A percentile compares a stretch with the other conserved stretches of the same genome.
These are phyloP conservation scores for Microctenopoma lineatum DNA, from an alignment of 2,797 vertebrate genomes.

Conservation along the genomic window DNA sequence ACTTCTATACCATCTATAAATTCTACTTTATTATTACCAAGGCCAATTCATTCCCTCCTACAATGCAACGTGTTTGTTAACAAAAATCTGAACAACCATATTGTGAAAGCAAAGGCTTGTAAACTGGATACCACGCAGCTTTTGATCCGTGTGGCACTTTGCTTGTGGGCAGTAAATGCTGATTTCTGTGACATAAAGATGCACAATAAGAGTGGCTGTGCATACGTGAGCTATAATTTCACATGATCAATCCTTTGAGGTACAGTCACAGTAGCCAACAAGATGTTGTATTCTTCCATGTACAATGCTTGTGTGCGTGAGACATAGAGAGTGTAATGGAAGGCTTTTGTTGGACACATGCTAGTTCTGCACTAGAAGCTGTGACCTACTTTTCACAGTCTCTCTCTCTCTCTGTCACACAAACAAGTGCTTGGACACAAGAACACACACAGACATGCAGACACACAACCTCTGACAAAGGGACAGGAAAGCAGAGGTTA, in stretches of 20 bases:
- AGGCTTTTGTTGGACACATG: slow-evolving; percentile 69
- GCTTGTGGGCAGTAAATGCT: background rate
- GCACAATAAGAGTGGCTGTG: background rate
- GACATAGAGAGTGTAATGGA: slow-evolving; percentile 34
- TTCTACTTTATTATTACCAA: background rate
- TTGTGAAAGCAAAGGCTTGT: slow-evolving; percentile 1
- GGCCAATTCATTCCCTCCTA: slow-evolving; percentile 2
- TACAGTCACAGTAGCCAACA: slow-evolving; percentile 11
- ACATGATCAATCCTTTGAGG: slow-evolving; percentile 5
- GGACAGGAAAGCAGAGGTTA: slow-evolving; percentile 76
- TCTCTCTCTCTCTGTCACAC: slow-evolving; percentile 25
- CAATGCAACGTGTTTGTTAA: slow-evolving; percentile 9
- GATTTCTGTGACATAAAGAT: background rate
- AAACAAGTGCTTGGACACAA: slow-evolving; percentile 42
- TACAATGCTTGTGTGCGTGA: slow-evolving; percentile 29
- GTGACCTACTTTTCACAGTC: slow-evolving; percentile 79
- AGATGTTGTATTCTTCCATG: slow-evolving; percentile 9
- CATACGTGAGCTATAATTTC: background rate
- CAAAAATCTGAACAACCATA: slow-evolving; percentile 5
- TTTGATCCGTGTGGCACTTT: background rate
- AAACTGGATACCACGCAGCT: background rate
- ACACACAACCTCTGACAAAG: slow-evolving; percentile 66
- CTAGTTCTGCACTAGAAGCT: slow-evolving; percentile 62
- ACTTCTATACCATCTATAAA: slow-evolving; percentile 12
- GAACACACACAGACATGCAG: slow-evolving; percentile 19